phyloP scores from a whole-genome alignment of 1,140 invertebrate species.

The Zelostemma sp. region DNA sequence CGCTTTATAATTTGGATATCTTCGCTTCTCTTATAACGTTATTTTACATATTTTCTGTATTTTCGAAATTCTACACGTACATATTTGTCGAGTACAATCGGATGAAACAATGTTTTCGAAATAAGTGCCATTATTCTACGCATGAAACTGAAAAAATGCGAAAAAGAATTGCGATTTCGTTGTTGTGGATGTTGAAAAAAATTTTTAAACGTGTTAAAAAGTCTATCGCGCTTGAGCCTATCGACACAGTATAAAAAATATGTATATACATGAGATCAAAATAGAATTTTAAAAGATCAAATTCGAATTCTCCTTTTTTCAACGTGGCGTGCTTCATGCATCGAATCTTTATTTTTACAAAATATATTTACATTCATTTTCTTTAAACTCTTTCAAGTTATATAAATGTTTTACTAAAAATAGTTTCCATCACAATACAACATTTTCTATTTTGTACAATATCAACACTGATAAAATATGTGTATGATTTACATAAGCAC shows the following conservation, averaged over 20 bases:
- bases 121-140: slow-evolving; percentile 11
- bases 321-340: no score
- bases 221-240: slow-evolving; percentile 53
- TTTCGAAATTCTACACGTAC: neutral
- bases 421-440: neutral
- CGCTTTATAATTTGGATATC: neutral
- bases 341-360: neutral
- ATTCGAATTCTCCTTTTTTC: neutral
- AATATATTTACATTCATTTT: no score
- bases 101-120: slow-evolving; percentile 1
- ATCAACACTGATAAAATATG: neutral
- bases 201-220: slow-evolving; percentile 61
- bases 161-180: slow-evolving; percentile 22
- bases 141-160: slow-evolving; percentile 8
- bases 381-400: no score
- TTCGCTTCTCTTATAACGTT: neutral
- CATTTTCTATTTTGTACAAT: neutral
- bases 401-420: neutral
- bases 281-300: slow-evolving; percentile 24
- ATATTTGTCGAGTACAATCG: neutral
- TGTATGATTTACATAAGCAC: neutral
- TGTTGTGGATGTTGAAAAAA: slow-evolving; percentile 58
- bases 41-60: neutral
- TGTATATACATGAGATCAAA: slow-evolving; percentile 32
- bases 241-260: slow-evolving; percentile 25